Conservation (phyloP, 92 coral and sea anemone species). For the Epizoanthus fatuus region DNA sequence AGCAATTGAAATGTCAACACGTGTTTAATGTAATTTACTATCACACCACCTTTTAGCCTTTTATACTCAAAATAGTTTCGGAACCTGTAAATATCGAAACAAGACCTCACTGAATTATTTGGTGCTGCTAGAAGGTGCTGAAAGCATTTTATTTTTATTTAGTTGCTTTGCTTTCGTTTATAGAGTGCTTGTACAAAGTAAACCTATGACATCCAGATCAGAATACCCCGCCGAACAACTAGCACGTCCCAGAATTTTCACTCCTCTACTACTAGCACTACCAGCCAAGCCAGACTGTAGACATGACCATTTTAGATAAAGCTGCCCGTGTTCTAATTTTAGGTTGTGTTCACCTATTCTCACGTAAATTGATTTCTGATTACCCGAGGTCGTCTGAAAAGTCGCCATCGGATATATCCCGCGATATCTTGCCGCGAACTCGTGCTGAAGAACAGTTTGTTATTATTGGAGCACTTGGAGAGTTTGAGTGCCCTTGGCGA, state of each 20-base stretch:
- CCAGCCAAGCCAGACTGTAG: background rate
- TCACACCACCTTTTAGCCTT: background rate
- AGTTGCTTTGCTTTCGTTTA: too few species aligned
- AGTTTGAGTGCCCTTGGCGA: slow-evolving; percentile 8
- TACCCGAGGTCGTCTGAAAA: background rate
- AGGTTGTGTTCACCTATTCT: background rate
- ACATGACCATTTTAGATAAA: background rate
- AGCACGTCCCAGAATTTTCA: background rate
- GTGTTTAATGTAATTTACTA: background rate
- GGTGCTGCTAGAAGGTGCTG: background rate
- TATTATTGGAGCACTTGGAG: background rate
- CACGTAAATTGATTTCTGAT: slow-evolving; percentile 6
- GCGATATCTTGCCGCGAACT: slow-evolving; percentile 10
- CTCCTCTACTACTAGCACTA: too few species aligned
- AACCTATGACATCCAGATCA: too few species aligned
- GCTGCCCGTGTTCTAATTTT: background rate
- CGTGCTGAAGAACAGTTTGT: slow-evolving; percentile 8
- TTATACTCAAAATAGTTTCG: too few species aligned
- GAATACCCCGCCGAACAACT: background rate
- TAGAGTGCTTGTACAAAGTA: too few species aligned
- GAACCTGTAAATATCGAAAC: too few species aligned
- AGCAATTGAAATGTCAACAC: slow-evolving; percentile 16
- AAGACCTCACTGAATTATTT: too few species aligned
- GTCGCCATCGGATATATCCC: background rate
- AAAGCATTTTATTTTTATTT: background rate